phyloP scores from a whole-genome alignment of 2,888 invertebrate genomes.

The Neoitamus cyanurus region DNA sequence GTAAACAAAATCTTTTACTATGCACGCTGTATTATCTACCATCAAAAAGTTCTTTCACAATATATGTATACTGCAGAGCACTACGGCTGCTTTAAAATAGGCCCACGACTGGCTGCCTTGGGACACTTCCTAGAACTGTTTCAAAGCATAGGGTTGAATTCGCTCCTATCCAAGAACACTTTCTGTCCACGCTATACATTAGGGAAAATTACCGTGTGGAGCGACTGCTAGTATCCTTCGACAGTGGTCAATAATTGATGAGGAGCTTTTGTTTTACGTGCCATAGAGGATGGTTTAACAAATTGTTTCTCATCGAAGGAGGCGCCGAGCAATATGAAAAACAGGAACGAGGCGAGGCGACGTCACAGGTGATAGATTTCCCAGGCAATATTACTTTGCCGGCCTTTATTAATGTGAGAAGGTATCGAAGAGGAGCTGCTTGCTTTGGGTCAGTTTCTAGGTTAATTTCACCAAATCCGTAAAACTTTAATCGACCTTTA shows the following conservation, averaged over 20 bases:
- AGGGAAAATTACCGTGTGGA: background rate
- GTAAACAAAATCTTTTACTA: constrained; percentile 66
- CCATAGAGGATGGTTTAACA: background rate
- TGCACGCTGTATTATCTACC: constrained; percentile 60
- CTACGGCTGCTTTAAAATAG: background rate
- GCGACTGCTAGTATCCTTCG: background rate
- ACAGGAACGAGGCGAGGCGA: background rate
- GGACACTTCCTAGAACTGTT: background rate
- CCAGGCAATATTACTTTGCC: background rate
- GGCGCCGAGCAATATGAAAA: background rate
- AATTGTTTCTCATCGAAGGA: background rate
- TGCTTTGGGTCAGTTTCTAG: background rate
- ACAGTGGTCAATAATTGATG: constrained; percentile 13
- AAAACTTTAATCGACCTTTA: background rate
- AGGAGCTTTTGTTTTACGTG: background rate
- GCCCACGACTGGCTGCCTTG: background rate
- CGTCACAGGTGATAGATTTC: background rate
- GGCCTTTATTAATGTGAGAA: background rate
- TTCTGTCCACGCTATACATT: background rate
- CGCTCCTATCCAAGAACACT: background rate
- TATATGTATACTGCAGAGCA: background rate
- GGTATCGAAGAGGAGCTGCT: background rate
- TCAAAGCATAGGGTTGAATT: background rate
- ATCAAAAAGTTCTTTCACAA: constrained; percentile 51
- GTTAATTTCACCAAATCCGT: background rate